phyloP scores from a whole-genome alignment of 1,140 invertebrate species.

The Ylistrum balloti region DNA sequence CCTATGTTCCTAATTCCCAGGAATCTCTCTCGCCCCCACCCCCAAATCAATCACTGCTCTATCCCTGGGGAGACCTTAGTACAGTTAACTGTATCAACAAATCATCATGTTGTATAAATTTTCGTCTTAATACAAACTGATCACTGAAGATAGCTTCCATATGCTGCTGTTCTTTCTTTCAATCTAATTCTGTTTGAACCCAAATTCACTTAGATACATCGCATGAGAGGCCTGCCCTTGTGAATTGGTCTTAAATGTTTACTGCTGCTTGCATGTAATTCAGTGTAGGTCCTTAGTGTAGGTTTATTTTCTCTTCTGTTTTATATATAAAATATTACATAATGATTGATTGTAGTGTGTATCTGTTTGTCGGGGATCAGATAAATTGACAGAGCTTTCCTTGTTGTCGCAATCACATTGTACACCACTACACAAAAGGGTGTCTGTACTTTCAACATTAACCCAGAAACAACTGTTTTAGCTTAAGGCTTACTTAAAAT shows the following conservation, averaged over 20 bases:
- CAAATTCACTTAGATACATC: neutral
- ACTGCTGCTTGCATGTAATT: neutral
- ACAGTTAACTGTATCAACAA: neutral
- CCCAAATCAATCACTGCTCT: neutral
- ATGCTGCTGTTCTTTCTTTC: neutral
- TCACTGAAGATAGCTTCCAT: neutral
- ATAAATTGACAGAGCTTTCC: neutral
- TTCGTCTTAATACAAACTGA: neutral
- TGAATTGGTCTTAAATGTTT: constrained; percentile 3
- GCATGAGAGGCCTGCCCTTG: neutral
- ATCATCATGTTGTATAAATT: constrained; percentile 34
- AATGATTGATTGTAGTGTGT: neutral
- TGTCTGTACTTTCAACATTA: neutral
- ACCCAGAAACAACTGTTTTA: neutral
- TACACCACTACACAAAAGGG: neutral
- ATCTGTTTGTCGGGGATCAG: neutral
- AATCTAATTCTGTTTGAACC: constrained; percentile 10
- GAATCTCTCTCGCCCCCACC: neutral
- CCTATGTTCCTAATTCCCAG: neutral
- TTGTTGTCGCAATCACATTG: neutral
- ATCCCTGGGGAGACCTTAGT: neutral
- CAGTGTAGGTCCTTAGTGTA: neutral
- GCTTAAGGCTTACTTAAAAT: too few relatives aligned
- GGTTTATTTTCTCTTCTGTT: neutral
- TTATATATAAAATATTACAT: neutral